Conservation (phyloP, 2,113 vertebrate species). For the Melierax canorus region DNA sequence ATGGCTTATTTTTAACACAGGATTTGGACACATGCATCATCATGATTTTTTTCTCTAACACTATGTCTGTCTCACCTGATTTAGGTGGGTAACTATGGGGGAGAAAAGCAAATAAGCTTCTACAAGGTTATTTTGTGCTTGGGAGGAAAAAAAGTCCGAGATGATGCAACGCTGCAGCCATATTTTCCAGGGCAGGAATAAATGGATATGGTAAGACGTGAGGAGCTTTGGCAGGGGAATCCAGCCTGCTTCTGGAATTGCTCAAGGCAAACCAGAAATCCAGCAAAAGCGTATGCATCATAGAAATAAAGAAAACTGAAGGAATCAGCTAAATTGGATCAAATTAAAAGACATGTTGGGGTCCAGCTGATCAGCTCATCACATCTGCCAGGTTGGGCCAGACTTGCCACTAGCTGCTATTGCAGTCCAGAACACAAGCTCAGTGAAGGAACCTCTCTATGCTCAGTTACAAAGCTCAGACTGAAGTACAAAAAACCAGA, state of each 20-base stretch:
- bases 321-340: background rate
- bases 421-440: background rate
- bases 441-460: background rate
- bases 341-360: background rate
- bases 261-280: background rate
- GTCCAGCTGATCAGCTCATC: background rate
- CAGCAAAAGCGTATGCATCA: background rate
- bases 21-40: background rate
- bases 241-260: background rate
- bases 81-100: background rate
- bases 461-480: background rate
- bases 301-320: background rate
- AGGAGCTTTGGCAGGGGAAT: background rate
- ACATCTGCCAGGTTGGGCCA: background rate
- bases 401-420: background rate
- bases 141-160: background rate
- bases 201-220: background rate
- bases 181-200: background rate
- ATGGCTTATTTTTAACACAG: background rate
- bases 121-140: background rate
- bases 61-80: background rate
- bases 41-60: background rate
- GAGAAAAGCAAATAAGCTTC: background rate
- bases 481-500: background rate
- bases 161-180: background rate